These are phyloP conservation scores for Jordanella pulchra DNA, from an alignment of 2,797 vertebrate genomes.

Conservation along the genomic window DNA sequence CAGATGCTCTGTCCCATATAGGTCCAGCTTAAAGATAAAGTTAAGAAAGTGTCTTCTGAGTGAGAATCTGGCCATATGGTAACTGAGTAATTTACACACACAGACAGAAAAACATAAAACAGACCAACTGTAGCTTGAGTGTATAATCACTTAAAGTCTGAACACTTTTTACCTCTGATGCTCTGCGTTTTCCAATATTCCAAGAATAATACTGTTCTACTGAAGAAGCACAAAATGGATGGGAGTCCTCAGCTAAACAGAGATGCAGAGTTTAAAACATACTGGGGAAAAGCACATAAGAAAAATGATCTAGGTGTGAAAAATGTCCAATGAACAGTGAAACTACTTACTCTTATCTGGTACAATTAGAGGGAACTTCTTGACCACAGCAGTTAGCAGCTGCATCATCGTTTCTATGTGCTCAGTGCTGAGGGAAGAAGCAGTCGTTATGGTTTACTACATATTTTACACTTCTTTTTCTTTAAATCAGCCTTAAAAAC, in stretches of 20 bases:
- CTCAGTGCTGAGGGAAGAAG: slow-evolving; percentile 82
- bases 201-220: slow-evolving; percentile 94
- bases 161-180: slow-evolving; percentile 80
- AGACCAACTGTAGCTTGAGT: neutral
- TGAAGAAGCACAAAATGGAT: slow-evolving; percentile 91
- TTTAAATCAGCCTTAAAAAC: neutral
- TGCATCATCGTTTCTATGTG: slow-evolving; percentile 92
- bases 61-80: neutral
- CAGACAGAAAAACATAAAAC: neutral
- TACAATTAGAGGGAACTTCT: slow-evolving; percentile 93
- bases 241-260: slow-evolving; percentile 84
- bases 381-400: slow-evolving; percentile 92
- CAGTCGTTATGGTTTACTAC: slow-evolving; percentile 19
- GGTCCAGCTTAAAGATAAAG: slow-evolving; percentile 10
- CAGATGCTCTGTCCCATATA: slow-evolving; percentile 8
- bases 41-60: neutral
- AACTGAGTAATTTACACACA: neutral
- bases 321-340: neutral
- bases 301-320: neutral
- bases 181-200: slow-evolving; percentile 97
- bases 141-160: neutral
- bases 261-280: slow-evolving; percentile 1
- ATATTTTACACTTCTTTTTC: neutral
- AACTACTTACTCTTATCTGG: slow-evolving; percentile 88
- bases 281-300: slow-evolving; percentile 5